Percentiles rank a stretch among this genome's conserved stretches.
Evolutionary conservation across 2,113 vertebrate species (phyloP).

Genomic region (Epinephelus fuscoguttatus): DNA sequence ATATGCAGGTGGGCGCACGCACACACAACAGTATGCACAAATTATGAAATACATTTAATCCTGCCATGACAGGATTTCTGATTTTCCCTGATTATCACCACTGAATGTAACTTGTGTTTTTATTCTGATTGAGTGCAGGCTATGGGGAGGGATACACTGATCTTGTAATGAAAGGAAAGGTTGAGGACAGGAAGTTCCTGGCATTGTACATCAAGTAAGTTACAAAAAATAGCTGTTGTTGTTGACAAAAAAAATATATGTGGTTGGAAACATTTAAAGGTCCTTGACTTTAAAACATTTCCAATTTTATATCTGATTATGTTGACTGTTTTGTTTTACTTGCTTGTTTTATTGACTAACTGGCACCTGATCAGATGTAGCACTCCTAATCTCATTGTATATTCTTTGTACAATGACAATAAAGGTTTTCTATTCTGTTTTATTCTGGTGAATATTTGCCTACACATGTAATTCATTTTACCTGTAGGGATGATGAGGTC

Average conservation of each 20-base stretch:
- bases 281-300: no score
- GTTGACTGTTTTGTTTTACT: no score
- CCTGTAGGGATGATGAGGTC: slow-evolving; percentile 83
- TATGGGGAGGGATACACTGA: slow-evolving; percentile 88
- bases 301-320: no score
- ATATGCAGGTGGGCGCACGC: slow-evolving; percentile 83
- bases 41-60: not conserved
- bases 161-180: slow-evolving; percentile 85
- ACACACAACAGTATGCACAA: not conserved
- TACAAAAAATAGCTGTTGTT: no score
- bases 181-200: slow-evolving; percentile 86
- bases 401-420: no score
- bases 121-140: slow-evolving; percentile 73
- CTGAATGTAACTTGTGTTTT: not conserved
- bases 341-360: no score
- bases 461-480: not conserved
- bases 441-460: no score
- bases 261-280: no score
- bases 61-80: not conserved
- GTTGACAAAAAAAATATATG: no score
- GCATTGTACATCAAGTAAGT: slow-evolving; percentile 90
- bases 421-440: no score
- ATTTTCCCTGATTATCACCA: not conserved
- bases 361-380: no score
- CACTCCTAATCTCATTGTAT: no score